Conservation (phyloP, 1,140 invertebrate genomes). For the Trinorchestia longiramus region DNA sequence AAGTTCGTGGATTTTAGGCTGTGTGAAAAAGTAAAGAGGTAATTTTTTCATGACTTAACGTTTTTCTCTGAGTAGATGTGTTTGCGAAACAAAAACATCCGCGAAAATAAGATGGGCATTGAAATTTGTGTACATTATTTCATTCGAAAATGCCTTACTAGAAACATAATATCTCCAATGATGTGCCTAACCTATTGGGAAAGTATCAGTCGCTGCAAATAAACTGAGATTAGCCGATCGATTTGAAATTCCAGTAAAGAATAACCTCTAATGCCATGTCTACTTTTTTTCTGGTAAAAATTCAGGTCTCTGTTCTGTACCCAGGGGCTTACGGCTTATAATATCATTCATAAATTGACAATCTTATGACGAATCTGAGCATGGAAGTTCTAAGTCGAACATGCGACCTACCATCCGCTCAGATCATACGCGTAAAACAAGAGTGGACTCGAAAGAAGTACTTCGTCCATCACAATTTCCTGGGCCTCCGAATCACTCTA, state of each 20-base stretch:
- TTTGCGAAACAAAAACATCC: background rate
- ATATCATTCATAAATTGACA: background rate
- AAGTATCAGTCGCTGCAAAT: background rate
- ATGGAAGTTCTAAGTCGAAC: background rate
- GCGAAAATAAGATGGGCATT: background rate
- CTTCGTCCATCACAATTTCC: constrained; percentile 28
- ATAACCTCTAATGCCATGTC: background rate
- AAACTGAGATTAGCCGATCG: background rate
- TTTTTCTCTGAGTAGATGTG: background rate
- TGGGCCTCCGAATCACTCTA: background rate
- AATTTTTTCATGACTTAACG: background rate
- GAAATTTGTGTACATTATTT: background rate
- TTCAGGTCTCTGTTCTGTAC: background rate
- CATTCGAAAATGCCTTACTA: background rate
- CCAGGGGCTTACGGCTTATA: background rate
- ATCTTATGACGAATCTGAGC: background rate
- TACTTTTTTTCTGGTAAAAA: background rate
- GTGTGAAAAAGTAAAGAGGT: background rate
- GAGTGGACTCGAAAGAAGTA: background rate
- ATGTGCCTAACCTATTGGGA: background rate
- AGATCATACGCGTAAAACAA: background rate
- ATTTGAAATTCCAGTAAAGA: background rate
- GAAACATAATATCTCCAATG: background rate
- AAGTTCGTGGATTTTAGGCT: background rate
- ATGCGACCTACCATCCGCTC: background rate